phyloP scores from a whole-genome alignment of 2,888 invertebrate species.

The Coelopa pilipes region DNA sequence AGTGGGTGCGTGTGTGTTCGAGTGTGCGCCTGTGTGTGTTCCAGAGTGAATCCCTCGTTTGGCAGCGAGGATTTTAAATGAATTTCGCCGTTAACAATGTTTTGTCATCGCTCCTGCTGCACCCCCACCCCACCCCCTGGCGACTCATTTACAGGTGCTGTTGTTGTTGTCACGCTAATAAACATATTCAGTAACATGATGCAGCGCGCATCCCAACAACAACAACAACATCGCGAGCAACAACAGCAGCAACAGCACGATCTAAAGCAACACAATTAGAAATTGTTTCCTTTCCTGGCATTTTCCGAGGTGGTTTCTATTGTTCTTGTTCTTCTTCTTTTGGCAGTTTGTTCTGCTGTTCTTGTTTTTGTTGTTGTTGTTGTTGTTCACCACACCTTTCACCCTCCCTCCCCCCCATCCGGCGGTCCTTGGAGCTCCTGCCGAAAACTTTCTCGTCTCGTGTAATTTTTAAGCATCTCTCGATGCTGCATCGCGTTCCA shows the following conservation, averaged over 20 bases:
- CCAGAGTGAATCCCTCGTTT: conserved; percentile 2
- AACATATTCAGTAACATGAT: background rate
- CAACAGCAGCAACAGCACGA: background rate
- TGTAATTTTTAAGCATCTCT: no score
- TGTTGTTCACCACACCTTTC: background rate
- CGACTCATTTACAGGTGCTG: background rate
- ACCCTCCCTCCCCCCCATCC: no score
- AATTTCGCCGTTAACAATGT: background rate
- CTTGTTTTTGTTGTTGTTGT: background rate
- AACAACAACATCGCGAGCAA: background rate
- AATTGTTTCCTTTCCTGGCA: background rate
- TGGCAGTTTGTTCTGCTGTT: background rate
- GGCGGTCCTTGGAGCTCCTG: no score
- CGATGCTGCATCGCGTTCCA: no score
- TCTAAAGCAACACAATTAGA: background rate
- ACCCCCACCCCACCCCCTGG: background rate
- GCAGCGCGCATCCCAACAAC: no score
- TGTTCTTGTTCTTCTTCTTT: conserved; percentile 8
- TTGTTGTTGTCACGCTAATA: background rate
- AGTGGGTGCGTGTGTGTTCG: no score
- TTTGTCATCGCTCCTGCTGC: background rate
- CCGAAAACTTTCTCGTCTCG: no score
- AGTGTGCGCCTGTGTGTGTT: no score
- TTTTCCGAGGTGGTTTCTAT: background rate
- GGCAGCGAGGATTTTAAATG: conserved; percentile 16